phyloP scores from a whole-genome alignment of 2,797 vertebrate genomes.

The Lithobates sylvaticus region DNA sequence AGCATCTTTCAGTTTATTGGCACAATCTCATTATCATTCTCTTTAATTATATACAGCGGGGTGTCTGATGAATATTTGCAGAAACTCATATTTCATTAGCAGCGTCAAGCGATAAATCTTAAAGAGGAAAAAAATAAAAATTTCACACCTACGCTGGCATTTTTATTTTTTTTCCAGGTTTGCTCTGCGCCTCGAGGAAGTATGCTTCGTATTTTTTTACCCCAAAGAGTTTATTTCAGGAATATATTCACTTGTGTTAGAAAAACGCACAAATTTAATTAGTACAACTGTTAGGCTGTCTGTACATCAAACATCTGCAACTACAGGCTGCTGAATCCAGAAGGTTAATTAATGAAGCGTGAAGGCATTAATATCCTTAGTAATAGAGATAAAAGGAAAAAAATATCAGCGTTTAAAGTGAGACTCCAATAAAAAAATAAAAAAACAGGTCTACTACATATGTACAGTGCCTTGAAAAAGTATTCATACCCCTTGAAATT shows the following conservation, averaged over 20 bases:
- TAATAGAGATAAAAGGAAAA: background rate
- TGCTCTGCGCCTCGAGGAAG: background rate
- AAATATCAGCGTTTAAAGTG: no score
- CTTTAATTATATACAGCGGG: slow-evolving; percentile 21
- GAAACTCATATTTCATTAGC: background rate
- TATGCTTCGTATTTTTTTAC: background rate
- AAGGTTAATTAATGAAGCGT: slow-evolving; percentile 25
- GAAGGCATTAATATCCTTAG: background rate
- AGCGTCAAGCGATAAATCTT: background rate
- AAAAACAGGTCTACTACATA: no score
- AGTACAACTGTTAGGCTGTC: slow-evolving; percentile 1
- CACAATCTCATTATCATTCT: slow-evolving; percentile 15
- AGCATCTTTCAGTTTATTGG: background rate
- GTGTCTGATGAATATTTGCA: slow-evolving; percentile 21
- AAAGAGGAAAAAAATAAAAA: background rate
- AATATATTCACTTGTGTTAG: background rate
- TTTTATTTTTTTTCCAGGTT: background rate
- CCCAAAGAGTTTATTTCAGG: slow-evolving; percentile 13
- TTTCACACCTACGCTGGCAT: background rate
- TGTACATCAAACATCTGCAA: slow-evolving; percentile 19
- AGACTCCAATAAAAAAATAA: no score
- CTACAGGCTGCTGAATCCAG: background rate
- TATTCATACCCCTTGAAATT: no score
- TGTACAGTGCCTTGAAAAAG: no score
- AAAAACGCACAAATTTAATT: slow-evolving; percentile 24